phyloP scores from a whole-genome alignment of 2,797 vertebrate species.

The Eidolon dupreanum region DNA sequence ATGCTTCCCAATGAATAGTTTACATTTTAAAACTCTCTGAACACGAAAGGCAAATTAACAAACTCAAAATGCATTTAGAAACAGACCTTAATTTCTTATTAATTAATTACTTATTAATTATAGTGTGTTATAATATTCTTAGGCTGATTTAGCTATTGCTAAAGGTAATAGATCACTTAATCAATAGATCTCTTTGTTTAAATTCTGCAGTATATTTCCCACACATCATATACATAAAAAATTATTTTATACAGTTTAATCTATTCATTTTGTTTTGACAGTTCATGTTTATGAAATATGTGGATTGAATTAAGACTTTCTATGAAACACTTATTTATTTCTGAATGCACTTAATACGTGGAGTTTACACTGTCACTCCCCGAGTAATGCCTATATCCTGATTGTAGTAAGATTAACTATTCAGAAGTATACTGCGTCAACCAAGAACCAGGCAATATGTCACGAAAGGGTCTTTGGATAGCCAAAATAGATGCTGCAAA shows the following conservation, averaged over 20 bases:
- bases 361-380: background rate
- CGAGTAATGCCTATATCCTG: background rate
- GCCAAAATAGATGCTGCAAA: background rate
- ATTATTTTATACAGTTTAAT: slow-evolving; percentile 50
- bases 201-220: slow-evolving; percentile 37
- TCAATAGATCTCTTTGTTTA: slow-evolving; percentile 44
- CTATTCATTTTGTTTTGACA: slow-evolving; percentile 43
- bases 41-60: background rate
- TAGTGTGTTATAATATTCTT: background rate
- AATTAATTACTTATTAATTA: slow-evolving; percentile 30
- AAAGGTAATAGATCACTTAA: slow-evolving; percentile 30
- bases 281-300: slow-evolving; percentile 8
- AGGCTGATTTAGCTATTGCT: slow-evolving; percentile 40
- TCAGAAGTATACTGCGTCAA: background rate
- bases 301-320: slow-evolving; percentile 45
- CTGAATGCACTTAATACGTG: background rate
- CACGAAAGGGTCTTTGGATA: background rate
- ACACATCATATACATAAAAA: slow-evolving; percentile 20
- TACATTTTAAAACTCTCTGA: slow-evolving; percentile 1
- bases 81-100: slow-evolving; percentile 45
- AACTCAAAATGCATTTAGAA: slow-evolving; percentile 53
- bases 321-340: slow-evolving; percentile 47
- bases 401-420: slow-evolving; percentile 6
- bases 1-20: background rate
- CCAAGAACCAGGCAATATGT: background rate